Percentiles rank a stretch among this genome's conserved stretches.
Evolutionary conservation across 2,797 vertebrate genomes (phyloP).

Genomic region (Muscicapa comitata): DNA sequence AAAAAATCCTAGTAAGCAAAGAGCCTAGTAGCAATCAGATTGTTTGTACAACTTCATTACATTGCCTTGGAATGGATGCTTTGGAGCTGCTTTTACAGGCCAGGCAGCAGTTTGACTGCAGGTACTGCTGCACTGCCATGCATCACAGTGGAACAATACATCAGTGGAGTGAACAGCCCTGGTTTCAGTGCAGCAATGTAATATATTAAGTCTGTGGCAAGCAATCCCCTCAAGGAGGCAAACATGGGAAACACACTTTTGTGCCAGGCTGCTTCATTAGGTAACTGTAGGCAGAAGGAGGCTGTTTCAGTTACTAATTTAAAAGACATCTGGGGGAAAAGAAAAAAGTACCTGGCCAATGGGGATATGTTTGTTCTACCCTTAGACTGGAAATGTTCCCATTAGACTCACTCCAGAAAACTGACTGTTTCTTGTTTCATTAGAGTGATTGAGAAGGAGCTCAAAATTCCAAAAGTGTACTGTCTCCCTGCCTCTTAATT

Average conservation of each 20-base stretch:
- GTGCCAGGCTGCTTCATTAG: not conserved
- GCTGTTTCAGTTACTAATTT: not conserved
- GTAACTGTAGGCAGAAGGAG: not conserved
- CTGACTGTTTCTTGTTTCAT: not conserved
- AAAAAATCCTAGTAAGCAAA: not conserved
- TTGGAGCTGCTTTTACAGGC: not conserved
- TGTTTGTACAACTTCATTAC: not conserved
- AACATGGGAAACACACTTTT: accelerated
- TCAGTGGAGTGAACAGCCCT: not conserved
- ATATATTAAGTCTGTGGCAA: not conserved
- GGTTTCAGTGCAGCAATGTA: not conserved
- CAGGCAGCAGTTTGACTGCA: not conserved
- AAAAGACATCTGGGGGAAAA: not conserved
- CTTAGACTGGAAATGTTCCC: not conserved
- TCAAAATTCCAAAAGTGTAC: not conserved
- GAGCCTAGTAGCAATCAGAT: not conserved
- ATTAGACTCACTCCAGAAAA: not conserved
- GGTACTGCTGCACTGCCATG: not conserved
- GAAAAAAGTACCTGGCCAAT: not conserved
- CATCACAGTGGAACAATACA: accelerated
- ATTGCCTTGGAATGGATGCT: accelerated
- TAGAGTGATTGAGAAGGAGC: not conserved
- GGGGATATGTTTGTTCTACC: not conserved
- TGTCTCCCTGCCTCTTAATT: not conserved
- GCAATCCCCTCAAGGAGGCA: not conserved